A percentile compares a stretch with the other conserved stretches of the same genome.
Conservation (phyloP, 2,888 invertebrate genomes). For the Pharmacophagus antenor region DNA sequence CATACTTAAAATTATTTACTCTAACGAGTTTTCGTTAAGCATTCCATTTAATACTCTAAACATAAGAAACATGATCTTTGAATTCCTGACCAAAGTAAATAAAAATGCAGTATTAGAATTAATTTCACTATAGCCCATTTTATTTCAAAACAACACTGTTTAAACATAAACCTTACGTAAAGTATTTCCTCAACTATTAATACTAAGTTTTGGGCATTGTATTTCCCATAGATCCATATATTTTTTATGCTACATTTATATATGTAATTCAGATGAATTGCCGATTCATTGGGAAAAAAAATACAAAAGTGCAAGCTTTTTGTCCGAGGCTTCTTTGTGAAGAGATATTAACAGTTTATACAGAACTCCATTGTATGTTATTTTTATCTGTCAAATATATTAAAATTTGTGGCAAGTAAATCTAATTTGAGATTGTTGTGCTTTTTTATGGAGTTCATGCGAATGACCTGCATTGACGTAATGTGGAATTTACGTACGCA, state of each 20-base stretch:
- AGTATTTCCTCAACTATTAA: constrained; percentile 5
- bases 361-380: constrained; percentile 14
- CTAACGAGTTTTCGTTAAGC: no score
- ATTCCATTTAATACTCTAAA: no score
- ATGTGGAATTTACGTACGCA: constrained; percentile 7
- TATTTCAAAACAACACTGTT: no score
- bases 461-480: constrained; percentile 1
- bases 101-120: no score
- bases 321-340: background rate
- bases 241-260: constrained; percentile 11
- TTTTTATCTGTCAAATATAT: constrained; percentile 23
- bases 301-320: constrained; percentile 20
- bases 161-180: background rate
- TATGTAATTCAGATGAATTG: constrained; percentile 9
- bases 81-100: no score
- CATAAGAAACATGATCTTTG: no score
- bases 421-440: background rate
- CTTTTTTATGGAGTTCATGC: constrained; percentile 1
- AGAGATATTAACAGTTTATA: constrained; percentile 6
- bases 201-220: background rate
- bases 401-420: constrained; percentile 7
- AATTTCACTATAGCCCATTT: no score
- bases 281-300: constrained; percentile 19
- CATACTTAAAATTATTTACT: no score
- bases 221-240: constrained; percentile 2